Percentiles rank a stretch among this genome's conserved stretches.
These are phyloP conservation scores for Charina bottae DNA, from an alignment of 2,113 vertebrate species.

Conservation along the genomic window DNA sequence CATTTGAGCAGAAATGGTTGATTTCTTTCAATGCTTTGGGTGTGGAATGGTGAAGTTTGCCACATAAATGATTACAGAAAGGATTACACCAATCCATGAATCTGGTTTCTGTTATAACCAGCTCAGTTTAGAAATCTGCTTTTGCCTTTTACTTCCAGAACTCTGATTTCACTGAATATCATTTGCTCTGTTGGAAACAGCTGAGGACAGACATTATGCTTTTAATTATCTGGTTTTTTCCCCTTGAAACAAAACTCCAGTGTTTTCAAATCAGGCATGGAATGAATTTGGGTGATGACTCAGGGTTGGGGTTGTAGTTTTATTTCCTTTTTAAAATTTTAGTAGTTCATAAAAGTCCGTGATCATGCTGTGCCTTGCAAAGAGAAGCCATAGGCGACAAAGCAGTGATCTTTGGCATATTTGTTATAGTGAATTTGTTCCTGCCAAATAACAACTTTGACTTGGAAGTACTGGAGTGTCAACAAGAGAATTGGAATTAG, in stretches of 20 bases:
- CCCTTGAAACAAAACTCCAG: conserved; percentile 33
- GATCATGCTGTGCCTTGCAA: conserved; percentile 48
- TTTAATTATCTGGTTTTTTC: conserved; percentile 30
- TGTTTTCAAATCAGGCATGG: conserved; percentile 20
- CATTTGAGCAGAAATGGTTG: not conserved
- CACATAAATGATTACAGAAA: conserved; percentile 15
- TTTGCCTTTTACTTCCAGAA: conserved; percentile 3
- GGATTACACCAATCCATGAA: not conserved
- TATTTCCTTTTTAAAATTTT: conserved; percentile 26
- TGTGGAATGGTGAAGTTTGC: not conserved
- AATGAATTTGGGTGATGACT: conserved; percentile 3
- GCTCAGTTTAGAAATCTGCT: conserved; percentile 21
- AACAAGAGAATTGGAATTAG: conserved; percentile 19
- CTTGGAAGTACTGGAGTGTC: conserved; percentile 27
- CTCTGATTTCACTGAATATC: conserved; percentile 15
- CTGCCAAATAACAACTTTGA: conserved; percentile 41
- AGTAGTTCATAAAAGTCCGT: conserved; percentile 44
- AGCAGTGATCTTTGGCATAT: conserved; percentile 34
- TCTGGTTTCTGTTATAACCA: conserved; percentile 29
- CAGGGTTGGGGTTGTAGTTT: conserved; percentile 14
- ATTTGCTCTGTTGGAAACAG: conserved; percentile 4
- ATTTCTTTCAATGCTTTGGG: not conserved
- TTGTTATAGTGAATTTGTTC: conserved; percentile 20
- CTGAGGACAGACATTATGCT: conserved; percentile 34
- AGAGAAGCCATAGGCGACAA: conserved; percentile 33